A percentile compares a stretch with the other conserved stretches of the same genome.
Conservation (phyloP, 1,140 invertebrate genomes). For the Cotesia glomerata region DNA sequence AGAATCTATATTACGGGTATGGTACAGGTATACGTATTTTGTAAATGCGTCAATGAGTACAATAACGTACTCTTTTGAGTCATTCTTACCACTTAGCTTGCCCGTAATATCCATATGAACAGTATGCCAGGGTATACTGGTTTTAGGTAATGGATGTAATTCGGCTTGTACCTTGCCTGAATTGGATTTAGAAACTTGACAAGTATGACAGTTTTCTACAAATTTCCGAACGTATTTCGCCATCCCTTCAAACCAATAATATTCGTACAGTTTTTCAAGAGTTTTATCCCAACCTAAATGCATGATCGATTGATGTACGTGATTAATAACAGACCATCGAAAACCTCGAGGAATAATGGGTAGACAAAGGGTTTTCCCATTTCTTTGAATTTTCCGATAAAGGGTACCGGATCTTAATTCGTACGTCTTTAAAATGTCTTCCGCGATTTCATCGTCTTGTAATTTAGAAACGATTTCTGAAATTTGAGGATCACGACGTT, state of each 20-base stretch:
- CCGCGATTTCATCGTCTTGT: slow-evolving; percentile 29
- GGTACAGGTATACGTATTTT: slow-evolving; percentile 21
- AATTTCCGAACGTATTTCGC: slow-evolving; percentile 36
- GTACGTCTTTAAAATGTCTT: slow-evolving; percentile 37
- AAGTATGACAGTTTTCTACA: slow-evolving; percentile 39
- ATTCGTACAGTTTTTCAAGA: slow-evolving; percentile 37
- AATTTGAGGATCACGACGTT: slow-evolving; percentile 33
- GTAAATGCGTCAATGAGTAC: slow-evolving; percentile 51
- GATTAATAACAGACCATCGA: slow-evolving; percentile 46
- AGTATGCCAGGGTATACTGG: slow-evolving; percentile 44
- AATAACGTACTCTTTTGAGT: slow-evolving; percentile 39
- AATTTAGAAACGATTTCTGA: slow-evolving; percentile 23
- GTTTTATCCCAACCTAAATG: slow-evolving; percentile 45
- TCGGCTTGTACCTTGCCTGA: slow-evolving; percentile 28
- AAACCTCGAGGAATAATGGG: slow-evolving; percentile 44
- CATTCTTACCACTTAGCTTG: slow-evolving; percentile 33
- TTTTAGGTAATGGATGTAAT: slow-evolving; percentile 37
- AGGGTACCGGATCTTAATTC: slow-evolving; percentile 35
- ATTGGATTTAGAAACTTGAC: slow-evolving; percentile 34
- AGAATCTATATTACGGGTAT: slow-evolving; percentile 10
- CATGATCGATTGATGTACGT: slow-evolving; percentile 40
- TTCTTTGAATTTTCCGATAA: slow-evolving; percentile 39
- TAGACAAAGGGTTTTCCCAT: slow-evolving; percentile 36
- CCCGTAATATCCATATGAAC: slow-evolving; percentile 42
- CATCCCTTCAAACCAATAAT: slow-evolving; percentile 45